Base-by-base conservation (phyloP, 2,888 invertebrate species). In the Glyphotaelius pellucidus region DNA sequence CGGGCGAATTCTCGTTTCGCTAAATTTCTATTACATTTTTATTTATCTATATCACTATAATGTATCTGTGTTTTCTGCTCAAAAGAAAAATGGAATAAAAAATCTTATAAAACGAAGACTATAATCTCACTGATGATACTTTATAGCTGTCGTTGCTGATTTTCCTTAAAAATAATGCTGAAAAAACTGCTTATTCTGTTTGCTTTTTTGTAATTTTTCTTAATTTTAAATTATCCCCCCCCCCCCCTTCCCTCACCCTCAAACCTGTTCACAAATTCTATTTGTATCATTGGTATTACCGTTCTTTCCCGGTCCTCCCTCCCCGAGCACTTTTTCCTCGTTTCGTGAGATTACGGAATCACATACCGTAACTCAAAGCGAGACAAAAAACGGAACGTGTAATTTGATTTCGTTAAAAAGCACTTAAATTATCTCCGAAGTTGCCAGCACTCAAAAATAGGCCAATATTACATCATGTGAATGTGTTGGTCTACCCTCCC, bases 401-500 rank as follows among this genome's bases (percentile, higher is more conserved):
- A 92, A 92, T 92, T 92, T 91, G 92, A 92, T 92, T 92, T 91
- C 90, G 91, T 90, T 91, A 91, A 92, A 92, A 91, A 92, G 92
- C 92, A 91, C 91, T 92, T 92, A 91, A 91, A 91, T 92, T 92
- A 90, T 92, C 91, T 91, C 83, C 90, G 47, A 42, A 87, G 92
- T 90, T 89, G 92, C 89, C 47, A 84, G 85, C 35, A 32, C 83
- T 35, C 83, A 83, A 83, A 83, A 83, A 83, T 35, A 67, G 67
- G 67, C 67, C 67, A 67, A 67, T 67, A 67, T 67, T 67, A 67
- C 67, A 15, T 19, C 52, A 67, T 67, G 67, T 67, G 67, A n/a
- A 67, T 67, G 67, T 67, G 67, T 67, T 67, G 67, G 67, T 67
- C 67, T 67, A 67, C n/a, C 67, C 67, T 25, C 67, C 67, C 25